Conservation (phyloP, 2,113 vertebrate species). For the Butorides virescens region DNA sequence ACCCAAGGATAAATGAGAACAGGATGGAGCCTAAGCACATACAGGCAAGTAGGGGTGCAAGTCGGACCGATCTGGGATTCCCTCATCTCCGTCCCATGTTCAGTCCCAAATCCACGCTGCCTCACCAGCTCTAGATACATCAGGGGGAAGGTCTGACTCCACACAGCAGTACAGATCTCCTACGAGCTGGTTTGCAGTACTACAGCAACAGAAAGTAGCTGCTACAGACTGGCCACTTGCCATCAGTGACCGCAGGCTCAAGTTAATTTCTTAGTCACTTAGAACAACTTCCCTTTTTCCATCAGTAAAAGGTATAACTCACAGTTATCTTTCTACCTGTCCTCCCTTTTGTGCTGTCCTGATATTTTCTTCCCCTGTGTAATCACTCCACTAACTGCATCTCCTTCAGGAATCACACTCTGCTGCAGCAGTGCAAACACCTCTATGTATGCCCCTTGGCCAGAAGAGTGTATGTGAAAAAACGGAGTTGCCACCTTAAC, state of each 20-base stretch:
- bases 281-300: neutral
- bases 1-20: neutral
- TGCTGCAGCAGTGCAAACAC: neutral
- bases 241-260: neutral
- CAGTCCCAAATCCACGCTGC: neutral
- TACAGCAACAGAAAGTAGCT: neutral
- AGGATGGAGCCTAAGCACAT: neutral
- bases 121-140: neutral
- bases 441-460: neutral
- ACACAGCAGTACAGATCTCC: rapidly evolving
- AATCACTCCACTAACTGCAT: neutral
- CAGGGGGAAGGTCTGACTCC: neutral
- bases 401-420: neutral
- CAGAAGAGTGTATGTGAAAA: neutral
- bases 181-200: neutral
- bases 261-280: neutral
- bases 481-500: neutral
- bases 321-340: neutral
- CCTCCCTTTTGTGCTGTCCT: neutral
- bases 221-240: neutral
- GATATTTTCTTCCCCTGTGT: neutral
- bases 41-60: neutral
- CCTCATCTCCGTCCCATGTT: neutral
- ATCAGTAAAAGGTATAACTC: neutral
- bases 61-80: neutral